These are phyloP conservation scores for Felis chaus DNA, from an alignment of 2,113 vertebrate species.

Conservation along the genomic window DNA sequence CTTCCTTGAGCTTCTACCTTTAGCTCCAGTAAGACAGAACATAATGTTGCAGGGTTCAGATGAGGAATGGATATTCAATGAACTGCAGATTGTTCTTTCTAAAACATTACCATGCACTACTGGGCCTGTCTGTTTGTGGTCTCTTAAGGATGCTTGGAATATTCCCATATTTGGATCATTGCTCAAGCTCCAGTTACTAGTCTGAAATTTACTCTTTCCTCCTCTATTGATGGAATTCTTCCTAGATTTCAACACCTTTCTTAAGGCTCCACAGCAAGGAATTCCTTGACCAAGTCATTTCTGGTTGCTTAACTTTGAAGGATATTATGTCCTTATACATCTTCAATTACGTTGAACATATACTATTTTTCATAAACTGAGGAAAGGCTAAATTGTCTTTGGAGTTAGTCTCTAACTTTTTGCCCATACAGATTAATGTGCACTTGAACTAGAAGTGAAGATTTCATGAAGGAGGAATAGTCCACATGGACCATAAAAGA, in stretches of 20 bases:
- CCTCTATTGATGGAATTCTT: background rate
- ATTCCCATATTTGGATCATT: conserved; percentile 32
- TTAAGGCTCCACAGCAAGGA: background rate
- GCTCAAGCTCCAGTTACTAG: conserved; percentile 13
- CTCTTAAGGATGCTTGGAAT: conserved; percentile 42
- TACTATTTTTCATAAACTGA: background rate
- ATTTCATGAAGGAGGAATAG: background rate
- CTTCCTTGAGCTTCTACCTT: background rate
- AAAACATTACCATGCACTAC: background rate
- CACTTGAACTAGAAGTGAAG: background rate
- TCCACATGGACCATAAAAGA: background rate
- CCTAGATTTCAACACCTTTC: background rate
- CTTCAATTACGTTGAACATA: background rate
- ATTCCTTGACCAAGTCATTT: background rate
- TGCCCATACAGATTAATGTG: background rate
- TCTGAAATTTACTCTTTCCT: background rate
- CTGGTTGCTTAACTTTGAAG: background rate
- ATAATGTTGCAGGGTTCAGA: background rate
- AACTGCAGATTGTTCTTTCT: conserved; percentile 29
- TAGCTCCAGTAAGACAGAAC: background rate
- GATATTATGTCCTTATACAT: background rate
- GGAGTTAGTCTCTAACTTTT: background rate
- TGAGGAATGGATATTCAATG: conserved; percentile 5
- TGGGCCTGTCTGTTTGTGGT: background rate
- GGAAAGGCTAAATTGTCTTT: background rate